Conservation (phyloP, 2,113 vertebrate genomes). For the Pithys albifrons region DNA sequence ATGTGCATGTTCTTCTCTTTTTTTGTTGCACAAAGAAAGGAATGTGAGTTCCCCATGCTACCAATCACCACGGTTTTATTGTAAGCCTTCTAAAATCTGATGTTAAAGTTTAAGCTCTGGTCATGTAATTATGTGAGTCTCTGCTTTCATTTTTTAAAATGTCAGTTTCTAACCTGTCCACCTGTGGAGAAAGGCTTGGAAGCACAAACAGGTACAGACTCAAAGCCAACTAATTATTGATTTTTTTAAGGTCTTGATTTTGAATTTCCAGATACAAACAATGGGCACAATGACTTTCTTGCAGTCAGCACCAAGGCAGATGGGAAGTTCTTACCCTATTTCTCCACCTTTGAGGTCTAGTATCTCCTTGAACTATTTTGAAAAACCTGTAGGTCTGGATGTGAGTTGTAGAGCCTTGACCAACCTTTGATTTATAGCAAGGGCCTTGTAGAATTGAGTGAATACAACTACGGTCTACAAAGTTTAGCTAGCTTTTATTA, state of each 20-base stretch:
- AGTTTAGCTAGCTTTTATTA: not conserved
- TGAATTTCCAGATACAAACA: not conserved
- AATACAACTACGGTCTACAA: not conserved
- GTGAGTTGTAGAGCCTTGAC: not conserved
- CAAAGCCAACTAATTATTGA: not conserved
- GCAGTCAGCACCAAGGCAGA: not conserved
- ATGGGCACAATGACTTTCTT: not conserved
- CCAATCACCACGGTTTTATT: not conserved
- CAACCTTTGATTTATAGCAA: not conserved
- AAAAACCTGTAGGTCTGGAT: not conserved
- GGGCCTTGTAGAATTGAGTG: not conserved
- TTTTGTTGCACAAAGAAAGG: slow-evolving; percentile 20
- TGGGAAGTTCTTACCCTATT: not conserved
- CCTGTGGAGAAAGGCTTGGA: not conserved
- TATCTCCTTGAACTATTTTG: not conserved
- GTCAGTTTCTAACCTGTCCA: not conserved
- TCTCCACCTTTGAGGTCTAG: not conserved
- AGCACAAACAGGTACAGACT: not conserved
- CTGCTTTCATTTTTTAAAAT: slow-evolving; percentile 40
- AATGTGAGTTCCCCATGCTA: not conserved
- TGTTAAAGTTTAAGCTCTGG: slow-evolving; percentile 36
- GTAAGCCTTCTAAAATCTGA: slow-evolving; percentile 24
- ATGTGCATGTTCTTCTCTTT: not conserved
- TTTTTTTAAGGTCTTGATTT: not conserved
- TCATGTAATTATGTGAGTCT: slow-evolving; percentile 12